These are phyloP conservation scores for Arbacia lixula DNA, from an alignment of 53 echinoderm and acorn worm genomes.

Conservation along the genomic window DNA sequence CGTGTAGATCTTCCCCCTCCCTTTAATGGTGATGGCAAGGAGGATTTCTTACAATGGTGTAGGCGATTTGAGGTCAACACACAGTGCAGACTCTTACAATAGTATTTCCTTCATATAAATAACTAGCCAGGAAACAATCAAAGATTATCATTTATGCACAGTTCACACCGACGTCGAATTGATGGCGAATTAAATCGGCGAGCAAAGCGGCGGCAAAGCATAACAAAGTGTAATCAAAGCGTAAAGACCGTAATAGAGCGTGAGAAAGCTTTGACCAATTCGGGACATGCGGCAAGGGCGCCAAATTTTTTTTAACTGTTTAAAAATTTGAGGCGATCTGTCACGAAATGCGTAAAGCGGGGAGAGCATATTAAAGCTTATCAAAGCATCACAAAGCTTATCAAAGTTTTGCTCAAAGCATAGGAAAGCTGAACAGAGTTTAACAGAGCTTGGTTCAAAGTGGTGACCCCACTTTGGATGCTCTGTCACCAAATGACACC, in stretches of 20 bases:
- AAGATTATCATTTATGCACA: no score
- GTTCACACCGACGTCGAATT: slow-evolving; percentile 24
- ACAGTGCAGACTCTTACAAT: no score
- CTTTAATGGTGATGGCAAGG: no score
- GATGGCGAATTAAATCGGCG: slow-evolving; percentile 18
- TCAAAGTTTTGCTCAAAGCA: slow-evolving; percentile 3
- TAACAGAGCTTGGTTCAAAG: slow-evolving; percentile 16
- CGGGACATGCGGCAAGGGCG: slow-evolving; percentile 13
- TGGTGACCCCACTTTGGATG: slow-evolving; percentile 1
- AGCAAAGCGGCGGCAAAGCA: slow-evolving; percentile 18
- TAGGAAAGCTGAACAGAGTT: slow-evolving; percentile 11
- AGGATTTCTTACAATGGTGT: no score
- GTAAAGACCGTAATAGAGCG: slow-evolving; percentile 20
- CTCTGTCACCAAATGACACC: slow-evolving; percentile 10
- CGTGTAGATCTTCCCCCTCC: no score
- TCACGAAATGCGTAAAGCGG: slow-evolving; percentile 13
- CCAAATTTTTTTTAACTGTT: not conserved
- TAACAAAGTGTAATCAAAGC: slow-evolving; percentile 10
- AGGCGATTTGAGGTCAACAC: no score
- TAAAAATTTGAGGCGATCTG: slow-evolving; percentile 9
- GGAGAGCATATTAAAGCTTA: slow-evolving; percentile 13
- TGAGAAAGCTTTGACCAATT: slow-evolving; percentile 12
- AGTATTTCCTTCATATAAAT: no score
- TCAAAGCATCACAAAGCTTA: slow-evolving; percentile 10
- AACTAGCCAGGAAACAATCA: no score